These are phyloP conservation scores for Chorisops tibialis DNA, from an alignment of 2,888 invertebrate species.

Conservation along the genomic window DNA sequence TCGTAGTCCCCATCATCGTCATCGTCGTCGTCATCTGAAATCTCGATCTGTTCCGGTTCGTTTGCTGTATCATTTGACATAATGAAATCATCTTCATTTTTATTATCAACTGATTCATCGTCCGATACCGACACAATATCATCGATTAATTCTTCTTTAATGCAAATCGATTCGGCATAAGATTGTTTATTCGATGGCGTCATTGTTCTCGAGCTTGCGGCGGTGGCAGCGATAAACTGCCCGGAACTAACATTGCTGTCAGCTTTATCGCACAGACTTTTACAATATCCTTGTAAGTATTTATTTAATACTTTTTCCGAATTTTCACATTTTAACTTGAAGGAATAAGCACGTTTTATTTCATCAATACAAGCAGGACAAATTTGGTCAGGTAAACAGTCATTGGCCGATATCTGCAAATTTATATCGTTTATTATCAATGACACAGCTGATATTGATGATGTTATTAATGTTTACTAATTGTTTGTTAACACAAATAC, in stretches of 20 bases:
- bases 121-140: constrained; percentile 16
- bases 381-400: constrained; percentile 48
- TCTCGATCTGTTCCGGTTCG: constrained; percentile 19
- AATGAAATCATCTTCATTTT: not conserved
- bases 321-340: constrained; percentile 50
- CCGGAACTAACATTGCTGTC: not conserved
- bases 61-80: not conserved
- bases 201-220: not conserved
- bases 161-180: not conserved
- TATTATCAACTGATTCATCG: constrained; percentile 5
- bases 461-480: too few species aligned
- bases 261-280: constrained; percentile 25
- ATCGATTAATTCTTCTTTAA: not conserved
- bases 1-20: not conserved
- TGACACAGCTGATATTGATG: not conserved
- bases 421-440: constrained; percentile 13
- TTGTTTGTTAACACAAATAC: too few species aligned
- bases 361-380: constrained; percentile 49
- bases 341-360: constrained; percentile 49
- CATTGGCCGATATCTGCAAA: constrained; percentile 36
- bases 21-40: constrained; percentile 10
- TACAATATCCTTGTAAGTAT: constrained; percentile 27
- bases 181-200: not conserved
- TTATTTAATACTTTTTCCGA: constrained; percentile 47
- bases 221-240: not conserved